Evolutionary conservation across 1,140 invertebrate species (phyloP).

Genomic region (Saccostrea echinata): DNA sequence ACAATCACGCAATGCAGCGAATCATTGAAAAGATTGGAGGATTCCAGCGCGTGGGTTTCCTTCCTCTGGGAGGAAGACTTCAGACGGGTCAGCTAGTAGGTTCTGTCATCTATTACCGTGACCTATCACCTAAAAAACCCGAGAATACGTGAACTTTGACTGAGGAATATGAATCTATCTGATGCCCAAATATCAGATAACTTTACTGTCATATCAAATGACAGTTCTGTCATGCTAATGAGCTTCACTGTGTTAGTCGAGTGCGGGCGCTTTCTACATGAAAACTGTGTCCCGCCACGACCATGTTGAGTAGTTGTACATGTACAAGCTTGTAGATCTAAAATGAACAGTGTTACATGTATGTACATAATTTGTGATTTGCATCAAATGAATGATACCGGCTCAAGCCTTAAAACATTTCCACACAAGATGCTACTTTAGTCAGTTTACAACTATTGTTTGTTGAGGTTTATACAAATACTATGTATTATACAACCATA

Average conservation of each 20-base stretch:
- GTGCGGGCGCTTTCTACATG: neutral
- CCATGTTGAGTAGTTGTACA: neutral
- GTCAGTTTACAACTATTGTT: neutral
- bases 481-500: neutral
- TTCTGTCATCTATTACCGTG: slow-evolving; percentile 66
- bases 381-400: neutral
- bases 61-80: slow-evolving; percentile 67
- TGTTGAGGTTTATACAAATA: neutral
- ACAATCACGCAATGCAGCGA: slow-evolving; percentile 64
- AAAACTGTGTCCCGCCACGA: neutral
- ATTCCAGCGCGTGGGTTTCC: slow-evolving; percentile 64
- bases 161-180: neutral
- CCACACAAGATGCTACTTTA: neutral
- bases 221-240: neutral
- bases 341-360: neutral
- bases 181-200: slow-evolving; percentile 21
- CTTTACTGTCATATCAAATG: neutral
- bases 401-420: neutral
- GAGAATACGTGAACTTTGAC: slow-evolving; percentile 27
- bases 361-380: slow-evolving; percentile 11
- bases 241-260: neutral
- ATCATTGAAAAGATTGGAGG: slow-evolving; percentile 66
- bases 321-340: neutral
- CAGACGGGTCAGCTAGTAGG: slow-evolving; percentile 62
- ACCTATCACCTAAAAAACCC: slow-evolving; percentile 49